Percentiles rank a stretch among this genome's conserved stretches.
phyloP scores from a whole-genome alignment of 2,113 vertebrate species.

The Talpa occidentalis region DNA sequence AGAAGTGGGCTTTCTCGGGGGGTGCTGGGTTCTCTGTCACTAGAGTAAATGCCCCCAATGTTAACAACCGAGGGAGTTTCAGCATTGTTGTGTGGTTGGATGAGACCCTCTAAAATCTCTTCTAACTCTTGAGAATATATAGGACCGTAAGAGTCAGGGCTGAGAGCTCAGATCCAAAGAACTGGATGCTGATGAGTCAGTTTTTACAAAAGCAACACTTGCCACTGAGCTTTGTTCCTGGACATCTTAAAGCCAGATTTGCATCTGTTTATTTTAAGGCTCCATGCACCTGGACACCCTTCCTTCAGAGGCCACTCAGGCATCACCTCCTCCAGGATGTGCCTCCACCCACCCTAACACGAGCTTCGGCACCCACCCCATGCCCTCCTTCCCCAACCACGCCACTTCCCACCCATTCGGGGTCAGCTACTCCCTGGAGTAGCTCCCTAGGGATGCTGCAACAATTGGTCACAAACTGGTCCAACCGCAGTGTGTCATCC shows the following conservation, averaged over 20 bases:
- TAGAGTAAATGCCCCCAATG: background rate
- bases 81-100: background rate
- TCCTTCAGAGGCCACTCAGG: background rate
- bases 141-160: background rate
- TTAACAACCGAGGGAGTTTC: background rate
- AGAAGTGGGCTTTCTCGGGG: background rate
- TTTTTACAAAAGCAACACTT: background rate
- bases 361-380: background rate
- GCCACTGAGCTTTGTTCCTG: background rate
- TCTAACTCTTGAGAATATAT: background rate
- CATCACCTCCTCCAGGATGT: background rate
- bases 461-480: background rate
- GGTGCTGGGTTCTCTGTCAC: background rate
- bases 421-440: rapidly evolving
- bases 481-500: background rate
- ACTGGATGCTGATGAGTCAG: background rate
- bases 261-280: constrained; percentile 12
- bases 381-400: rapidly evolving
- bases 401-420: background rate
- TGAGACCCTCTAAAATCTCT: background rate
- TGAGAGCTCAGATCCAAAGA: background rate
- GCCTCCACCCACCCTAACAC: too few species aligned
- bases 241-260: background rate
- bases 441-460: background rate
- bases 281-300: background rate